Conservation (phyloP, 2,888 invertebrate species). For the Stomorhina lunata region DNA sequence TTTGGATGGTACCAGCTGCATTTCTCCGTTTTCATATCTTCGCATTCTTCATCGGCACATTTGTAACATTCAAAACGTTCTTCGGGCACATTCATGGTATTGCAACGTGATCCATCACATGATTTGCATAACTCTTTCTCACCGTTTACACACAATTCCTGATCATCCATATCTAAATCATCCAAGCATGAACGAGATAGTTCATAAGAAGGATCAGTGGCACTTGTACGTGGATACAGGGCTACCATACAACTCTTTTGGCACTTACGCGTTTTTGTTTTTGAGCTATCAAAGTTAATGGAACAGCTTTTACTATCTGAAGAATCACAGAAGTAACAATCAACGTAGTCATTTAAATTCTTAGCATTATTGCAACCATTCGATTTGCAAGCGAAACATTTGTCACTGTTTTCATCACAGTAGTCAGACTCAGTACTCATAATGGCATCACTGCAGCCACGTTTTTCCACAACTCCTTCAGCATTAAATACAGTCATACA, state of each 20-base stretch:
- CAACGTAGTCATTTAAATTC: slow-evolving; percentile 68
- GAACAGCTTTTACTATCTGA: slow-evolving; percentile 67
- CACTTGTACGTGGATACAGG: slow-evolving; percentile 72
- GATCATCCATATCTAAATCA: slow-evolving; percentile 72
- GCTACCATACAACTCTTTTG: slow-evolving; percentile 74
- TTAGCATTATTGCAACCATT: slow-evolving; percentile 73
- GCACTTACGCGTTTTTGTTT: slow-evolving; percentile 70
- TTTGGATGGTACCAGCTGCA: slow-evolving; percentile 71
- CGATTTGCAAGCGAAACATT: slow-evolving; percentile 75
- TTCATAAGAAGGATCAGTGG: slow-evolving; percentile 71
- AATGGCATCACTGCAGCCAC: slow-evolving; percentile 75
- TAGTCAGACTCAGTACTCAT: slow-evolving; percentile 63
- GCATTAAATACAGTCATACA: slow-evolving; percentile 74
- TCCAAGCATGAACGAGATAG: slow-evolving; percentile 75
- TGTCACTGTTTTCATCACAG: slow-evolving; percentile 70
- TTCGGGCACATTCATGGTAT: slow-evolving; percentile 68
- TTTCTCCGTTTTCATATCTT: slow-evolving; percentile 39
- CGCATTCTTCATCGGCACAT: slow-evolving; percentile 70
- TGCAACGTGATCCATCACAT: slow-evolving; percentile 71
- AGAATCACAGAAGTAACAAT: slow-evolving; percentile 75
- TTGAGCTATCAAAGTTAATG: slow-evolving; percentile 46
- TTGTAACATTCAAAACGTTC: slow-evolving; percentile 71
- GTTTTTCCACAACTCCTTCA: slow-evolving; percentile 68
- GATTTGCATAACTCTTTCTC: slow-evolving; percentile 68
- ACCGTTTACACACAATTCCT: slow-evolving; percentile 69